Evolutionary conservation across 2,888 invertebrate species (phyloP).

Genomic region (Nymphalis urticae): DNA sequence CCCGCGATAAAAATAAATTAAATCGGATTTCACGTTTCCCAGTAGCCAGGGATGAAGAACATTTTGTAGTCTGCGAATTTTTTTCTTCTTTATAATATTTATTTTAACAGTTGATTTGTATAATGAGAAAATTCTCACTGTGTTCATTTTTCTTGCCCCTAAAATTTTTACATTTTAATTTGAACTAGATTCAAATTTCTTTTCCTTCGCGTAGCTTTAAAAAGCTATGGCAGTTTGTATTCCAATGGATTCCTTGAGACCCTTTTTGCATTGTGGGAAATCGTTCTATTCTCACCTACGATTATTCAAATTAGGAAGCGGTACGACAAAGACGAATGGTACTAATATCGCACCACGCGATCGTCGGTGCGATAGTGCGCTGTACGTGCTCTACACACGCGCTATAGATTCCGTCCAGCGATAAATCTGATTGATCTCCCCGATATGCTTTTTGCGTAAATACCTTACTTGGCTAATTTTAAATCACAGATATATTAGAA

Average conservation of each 20-base stretch:
- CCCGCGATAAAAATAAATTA: conserved; percentile 82
- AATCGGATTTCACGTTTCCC: conserved; percentile 80
- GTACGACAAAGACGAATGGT: conserved; percentile 81
- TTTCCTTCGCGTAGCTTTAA: not conserved
- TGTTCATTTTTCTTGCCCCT: conserved; percentile 56
- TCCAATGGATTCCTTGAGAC: conserved; percentile 8
- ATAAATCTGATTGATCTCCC: conserved; percentile 76
- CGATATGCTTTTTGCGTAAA: conserved; percentile 80
- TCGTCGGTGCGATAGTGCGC: conserved; percentile 67
- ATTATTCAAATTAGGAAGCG: conserved; percentile 81
- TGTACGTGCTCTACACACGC: conserved; percentile 75
- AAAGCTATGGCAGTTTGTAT: conserved; percentile 3
- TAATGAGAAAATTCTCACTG: conserved; percentile 78
- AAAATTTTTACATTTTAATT: conserved; percentile 41
- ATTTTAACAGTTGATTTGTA: conserved; percentile 80
- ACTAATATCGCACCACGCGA: conserved; percentile 76
- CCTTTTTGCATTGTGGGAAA: conserved; percentile 15
- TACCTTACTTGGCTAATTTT: conserved; percentile 64
- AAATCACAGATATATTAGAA: conserved; percentile 41
- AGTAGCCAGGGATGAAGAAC: conserved; percentile 76
- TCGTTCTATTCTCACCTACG: conserved; percentile 71
- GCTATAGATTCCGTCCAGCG: conserved; percentile 71
- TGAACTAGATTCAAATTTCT: not conserved
- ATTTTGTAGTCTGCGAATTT: conserved; percentile 77
- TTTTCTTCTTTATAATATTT: conserved; percentile 79